These are phyloP conservation scores for Bolinopsis microptera DNA, from an alignment of 37 sponge, comb jelly and placozoan genomes.

Conservation along the genomic window DNA sequence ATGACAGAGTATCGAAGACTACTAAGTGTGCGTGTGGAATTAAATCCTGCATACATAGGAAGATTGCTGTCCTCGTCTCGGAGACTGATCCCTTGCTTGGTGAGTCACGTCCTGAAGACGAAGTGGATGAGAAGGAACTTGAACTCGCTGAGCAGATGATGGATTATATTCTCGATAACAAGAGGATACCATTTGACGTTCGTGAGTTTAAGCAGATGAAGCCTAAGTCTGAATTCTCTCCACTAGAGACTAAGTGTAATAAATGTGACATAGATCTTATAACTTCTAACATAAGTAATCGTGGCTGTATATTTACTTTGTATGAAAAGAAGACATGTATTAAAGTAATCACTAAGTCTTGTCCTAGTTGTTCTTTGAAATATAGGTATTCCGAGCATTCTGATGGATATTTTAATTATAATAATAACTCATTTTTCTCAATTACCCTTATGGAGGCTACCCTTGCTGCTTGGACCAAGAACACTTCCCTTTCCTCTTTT, in stretches of 20 bases:
- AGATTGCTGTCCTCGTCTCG: background rate
- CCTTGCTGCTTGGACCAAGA: background rate
- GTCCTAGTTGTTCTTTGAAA: background rate
- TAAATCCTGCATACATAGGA: background rate
- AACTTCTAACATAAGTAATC: background rate
- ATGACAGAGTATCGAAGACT: background rate
- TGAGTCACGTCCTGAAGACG: background rate
- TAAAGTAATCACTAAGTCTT: background rate
- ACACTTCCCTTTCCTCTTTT: too few species aligned
- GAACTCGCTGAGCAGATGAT: background rate
- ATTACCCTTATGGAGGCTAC: background rate
- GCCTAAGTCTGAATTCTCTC: background rate
- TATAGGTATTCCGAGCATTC: background rate
- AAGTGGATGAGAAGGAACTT: background rate
- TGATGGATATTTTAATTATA: slow-evolving; percentile 10
- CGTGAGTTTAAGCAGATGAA: background rate
- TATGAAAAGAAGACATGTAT: background rate
- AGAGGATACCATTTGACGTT: background rate
- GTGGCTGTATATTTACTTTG: background rate
- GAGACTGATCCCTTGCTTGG: background rate
- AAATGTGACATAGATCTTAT: background rate
- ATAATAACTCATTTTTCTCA: background rate
- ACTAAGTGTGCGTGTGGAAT: background rate
- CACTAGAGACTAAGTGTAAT: background rate
- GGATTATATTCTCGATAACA: background rate